phyloP scores from a whole-genome alignment of 2,888 invertebrate species.

The Clunio marinus region DNA sequence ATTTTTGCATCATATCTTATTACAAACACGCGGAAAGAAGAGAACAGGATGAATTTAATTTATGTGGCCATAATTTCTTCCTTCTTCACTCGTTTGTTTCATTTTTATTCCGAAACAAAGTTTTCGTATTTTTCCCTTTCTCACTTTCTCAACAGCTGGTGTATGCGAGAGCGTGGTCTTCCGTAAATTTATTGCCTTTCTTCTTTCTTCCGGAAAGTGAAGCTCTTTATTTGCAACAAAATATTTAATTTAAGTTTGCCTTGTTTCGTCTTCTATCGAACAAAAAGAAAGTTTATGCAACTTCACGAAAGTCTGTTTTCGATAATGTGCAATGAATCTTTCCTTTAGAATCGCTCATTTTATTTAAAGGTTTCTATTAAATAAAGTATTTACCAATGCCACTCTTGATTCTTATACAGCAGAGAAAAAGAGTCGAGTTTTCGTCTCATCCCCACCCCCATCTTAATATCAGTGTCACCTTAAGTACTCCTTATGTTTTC shows the following conservation, averaged over 20 bases:
- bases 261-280: background rate
- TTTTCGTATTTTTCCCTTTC: too few relatives aligned
- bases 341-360: background rate
- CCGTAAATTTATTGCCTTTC: constrained; percentile 22
- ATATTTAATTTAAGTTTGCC: constrained; percentile 22
- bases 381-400: background rate
- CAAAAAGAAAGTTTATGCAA: constrained; percentile 7
- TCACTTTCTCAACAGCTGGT: background rate
- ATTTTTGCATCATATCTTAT: background rate
- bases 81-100: background rate
- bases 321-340: constrained; percentile 27
- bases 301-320: background rate
- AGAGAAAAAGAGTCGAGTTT: too few relatives aligned
- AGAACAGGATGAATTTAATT: background rate
- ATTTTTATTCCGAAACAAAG: constrained; percentile 10
- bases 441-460: background rate
- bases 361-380: background rate
- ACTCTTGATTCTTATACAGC: too few relatives aligned
- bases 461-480: constrained; percentile 20
- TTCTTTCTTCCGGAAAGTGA: background rate
- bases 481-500: constrained; percentile 19
- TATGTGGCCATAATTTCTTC: constrained; percentile 1
- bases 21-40: background rate
- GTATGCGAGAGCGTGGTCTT: constrained; percentile 15
- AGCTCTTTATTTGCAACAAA: constrained; percentile 13